Evolutionary conservation across 2,888 invertebrate species (phyloP).

Genomic region (Enchytraeus crypticus): DNA sequence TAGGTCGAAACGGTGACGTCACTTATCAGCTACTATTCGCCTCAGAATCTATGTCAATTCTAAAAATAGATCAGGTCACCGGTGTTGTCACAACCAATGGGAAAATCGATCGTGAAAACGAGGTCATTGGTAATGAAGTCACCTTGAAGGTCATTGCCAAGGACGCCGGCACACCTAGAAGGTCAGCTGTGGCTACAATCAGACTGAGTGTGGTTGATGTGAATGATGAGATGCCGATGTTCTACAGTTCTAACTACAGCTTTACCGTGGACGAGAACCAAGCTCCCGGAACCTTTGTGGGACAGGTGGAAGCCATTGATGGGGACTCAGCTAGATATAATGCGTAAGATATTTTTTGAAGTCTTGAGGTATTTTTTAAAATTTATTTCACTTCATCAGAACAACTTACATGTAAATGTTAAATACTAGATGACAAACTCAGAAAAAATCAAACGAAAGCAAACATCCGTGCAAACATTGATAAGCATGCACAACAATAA

Average conservation of each 20-base stretch:
- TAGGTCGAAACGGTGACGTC: neutral
- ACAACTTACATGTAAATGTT: too few species aligned
- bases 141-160: neutral
- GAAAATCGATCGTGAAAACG: neutral
- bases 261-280: constrained; percentile 1
- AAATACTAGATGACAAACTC: too few species aligned
- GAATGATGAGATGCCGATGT: constrained; percentile 3
- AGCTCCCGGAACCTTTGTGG: neutral
- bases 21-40: neutral
- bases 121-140: neutral
- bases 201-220: neutral
- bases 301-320: neutral
- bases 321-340: neutral
- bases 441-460: too few species aligned
- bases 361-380: too few species aligned
- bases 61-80: neutral
- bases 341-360: too few species aligned
- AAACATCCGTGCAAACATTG: too few species aligned
- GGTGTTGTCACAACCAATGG: neutral
- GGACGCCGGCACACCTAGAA: neutral
- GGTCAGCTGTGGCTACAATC: neutral
- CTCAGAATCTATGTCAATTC: neutral
- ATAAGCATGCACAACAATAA: too few species aligned
- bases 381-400: too few species aligned
- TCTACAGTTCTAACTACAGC: neutral